These are phyloP conservation scores for Scrobipalpa atriplicella DNA, from an alignment of 2,888 invertebrate species.

Conservation along the genomic window DNA sequence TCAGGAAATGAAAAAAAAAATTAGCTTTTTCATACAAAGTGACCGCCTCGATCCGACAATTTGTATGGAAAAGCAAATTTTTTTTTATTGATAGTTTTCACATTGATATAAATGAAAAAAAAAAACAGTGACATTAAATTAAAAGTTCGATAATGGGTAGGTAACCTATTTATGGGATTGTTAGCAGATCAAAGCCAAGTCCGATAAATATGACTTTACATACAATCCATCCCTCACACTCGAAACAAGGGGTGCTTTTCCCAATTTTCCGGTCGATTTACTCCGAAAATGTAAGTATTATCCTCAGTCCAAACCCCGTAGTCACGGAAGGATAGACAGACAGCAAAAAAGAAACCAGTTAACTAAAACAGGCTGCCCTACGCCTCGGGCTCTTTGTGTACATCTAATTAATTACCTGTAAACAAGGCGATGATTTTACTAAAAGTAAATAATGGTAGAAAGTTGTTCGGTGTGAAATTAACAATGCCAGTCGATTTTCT, in stretches of 20 bases:
- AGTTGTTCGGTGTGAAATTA: constrained; percentile 67
- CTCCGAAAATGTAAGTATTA: constrained; percentile 66
- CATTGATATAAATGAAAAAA: too few species aligned
- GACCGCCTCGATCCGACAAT: too few species aligned
- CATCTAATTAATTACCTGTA: constrained; percentile 78
- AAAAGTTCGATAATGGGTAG: too few species aligned
- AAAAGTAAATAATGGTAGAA: constrained; percentile 78
- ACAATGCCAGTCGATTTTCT: constrained; percentile 69
- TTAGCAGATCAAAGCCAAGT: too few species aligned
- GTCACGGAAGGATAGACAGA: constrained; percentile 67
- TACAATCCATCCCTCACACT: constrained; percentile 24
- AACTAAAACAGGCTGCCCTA: constrained; percentile 51
- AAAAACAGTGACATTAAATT: too few species aligned
- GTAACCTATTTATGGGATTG: too few species aligned
- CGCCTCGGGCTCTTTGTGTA: constrained; percentile 62
- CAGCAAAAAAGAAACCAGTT: constrained; percentile 65
- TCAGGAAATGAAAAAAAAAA: too few species aligned
- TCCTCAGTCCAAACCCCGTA: constrained; percentile 60
- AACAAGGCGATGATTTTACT: constrained; percentile 80
- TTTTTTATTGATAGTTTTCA: too few species aligned
- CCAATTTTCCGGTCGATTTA: constrained; percentile 81
- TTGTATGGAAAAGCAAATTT: too few species aligned
- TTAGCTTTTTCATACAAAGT: too few species aligned
- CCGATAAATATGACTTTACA: background rate
- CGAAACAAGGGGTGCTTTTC: constrained; percentile 51